A percentile compares a stretch with the other conserved stretches of the same genome.
These are phyloP conservation scores for Pithys albifrons DNA, from an alignment of 2,113 vertebrate species.

Conservation along the genomic window DNA sequence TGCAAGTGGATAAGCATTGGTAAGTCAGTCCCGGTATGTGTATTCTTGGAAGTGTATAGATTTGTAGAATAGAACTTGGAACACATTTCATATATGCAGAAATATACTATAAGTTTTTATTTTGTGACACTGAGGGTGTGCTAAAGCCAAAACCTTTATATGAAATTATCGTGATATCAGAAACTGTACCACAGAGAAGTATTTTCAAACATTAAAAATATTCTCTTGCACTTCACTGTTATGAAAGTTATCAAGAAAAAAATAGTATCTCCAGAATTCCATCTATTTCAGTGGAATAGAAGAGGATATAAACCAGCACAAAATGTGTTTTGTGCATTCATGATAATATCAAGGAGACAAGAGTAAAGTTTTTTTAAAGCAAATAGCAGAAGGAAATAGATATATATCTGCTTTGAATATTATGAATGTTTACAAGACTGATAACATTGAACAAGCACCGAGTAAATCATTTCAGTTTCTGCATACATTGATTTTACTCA, in stretches of 20 bases:
- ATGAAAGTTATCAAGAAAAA: neutral
- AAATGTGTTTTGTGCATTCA: neutral
- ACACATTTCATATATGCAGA: neutral
- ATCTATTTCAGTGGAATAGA: neutral
- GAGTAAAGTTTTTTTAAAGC: slow-evolving; percentile 2
- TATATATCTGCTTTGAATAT: neutral
- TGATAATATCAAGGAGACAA: neutral
- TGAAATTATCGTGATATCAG: neutral
- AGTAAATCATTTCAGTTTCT: slow-evolving; percentile 2
- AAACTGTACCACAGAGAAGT: neutral
- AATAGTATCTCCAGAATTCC: neutral
- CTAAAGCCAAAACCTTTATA: neutral
- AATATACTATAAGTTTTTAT: neutral
- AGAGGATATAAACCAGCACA: neutral
- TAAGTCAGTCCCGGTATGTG: neutral
- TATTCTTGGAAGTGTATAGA: neutral
- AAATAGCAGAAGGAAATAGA: neutral
- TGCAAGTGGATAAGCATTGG: neutral
- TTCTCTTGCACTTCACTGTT: neutral
- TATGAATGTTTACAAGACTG: neutral
- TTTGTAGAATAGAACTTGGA: neutral
- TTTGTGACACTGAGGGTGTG: neutral
- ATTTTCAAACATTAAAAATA: neutral
- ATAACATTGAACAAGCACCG: neutral
- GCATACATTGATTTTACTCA: slow-evolving; percentile 5